These are phyloP conservation scores for Melanotaenia duboulayi DNA, from an alignment of 2,113 vertebrate species.

Conservation along the genomic window DNA sequence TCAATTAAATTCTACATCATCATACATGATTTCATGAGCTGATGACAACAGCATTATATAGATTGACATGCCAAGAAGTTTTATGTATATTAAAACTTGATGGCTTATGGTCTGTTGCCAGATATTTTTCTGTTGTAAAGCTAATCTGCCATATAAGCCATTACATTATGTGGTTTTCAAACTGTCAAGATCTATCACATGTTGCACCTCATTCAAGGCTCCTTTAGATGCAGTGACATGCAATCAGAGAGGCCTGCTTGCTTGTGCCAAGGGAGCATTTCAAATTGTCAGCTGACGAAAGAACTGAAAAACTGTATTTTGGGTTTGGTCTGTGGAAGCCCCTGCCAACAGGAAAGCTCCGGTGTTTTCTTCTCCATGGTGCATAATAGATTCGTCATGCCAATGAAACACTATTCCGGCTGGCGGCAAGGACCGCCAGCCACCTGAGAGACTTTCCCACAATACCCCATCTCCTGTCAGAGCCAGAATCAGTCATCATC, in stretches of 20 bases:
- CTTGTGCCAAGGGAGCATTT: constrained; percentile 53
- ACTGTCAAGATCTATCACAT: constrained; percentile 64
- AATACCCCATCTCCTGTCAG: constrained; percentile 39
- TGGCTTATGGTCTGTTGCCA: constrained; percentile 60
- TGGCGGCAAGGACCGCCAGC: constrained; percentile 56
- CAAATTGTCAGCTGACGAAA: constrained; percentile 79
- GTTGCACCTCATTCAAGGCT: constrained; percentile 41
- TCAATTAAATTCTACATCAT: constrained; percentile 57
- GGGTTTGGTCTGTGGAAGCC: constrained; percentile 62
- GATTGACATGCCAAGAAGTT: constrained; percentile 42
- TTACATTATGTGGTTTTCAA: constrained; percentile 54
- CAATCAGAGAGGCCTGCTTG: constrained; percentile 71
- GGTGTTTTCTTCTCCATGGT: constrained; percentile 75
- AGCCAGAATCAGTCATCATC: constrained; percentile 49
- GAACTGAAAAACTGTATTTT: constrained; percentile 74
- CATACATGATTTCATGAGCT: constrained; percentile 46
- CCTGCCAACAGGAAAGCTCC: constrained; percentile 76
- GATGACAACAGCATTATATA: constrained; percentile 46
- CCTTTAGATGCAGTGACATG: constrained; percentile 65
- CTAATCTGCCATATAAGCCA: constrained; percentile 69
- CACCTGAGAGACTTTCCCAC: constrained; percentile 80
- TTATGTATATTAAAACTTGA: constrained; percentile 57
- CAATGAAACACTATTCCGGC: constrained; percentile 78
- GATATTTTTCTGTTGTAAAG: constrained; percentile 42
- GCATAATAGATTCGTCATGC: constrained; percentile 83